Conservation (phyloP, 2,888 invertebrate genomes). For the Pharmacophagus antenor region DNA sequence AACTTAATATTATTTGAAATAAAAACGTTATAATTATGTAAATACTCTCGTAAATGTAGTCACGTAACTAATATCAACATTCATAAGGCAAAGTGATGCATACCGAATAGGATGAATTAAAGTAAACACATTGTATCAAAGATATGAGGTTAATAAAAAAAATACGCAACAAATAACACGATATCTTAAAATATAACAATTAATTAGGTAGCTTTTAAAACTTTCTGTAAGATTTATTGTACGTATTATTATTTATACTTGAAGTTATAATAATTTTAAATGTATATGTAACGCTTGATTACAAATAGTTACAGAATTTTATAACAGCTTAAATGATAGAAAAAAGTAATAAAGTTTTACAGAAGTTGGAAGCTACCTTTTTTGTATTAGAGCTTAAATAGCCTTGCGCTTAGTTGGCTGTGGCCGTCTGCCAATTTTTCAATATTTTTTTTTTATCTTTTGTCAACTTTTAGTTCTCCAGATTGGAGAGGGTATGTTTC, state of each 20-base stretch:
- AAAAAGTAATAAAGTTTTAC: neutral
- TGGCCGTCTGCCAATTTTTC: neutral
- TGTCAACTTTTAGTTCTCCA: neutral
- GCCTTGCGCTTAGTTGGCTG: neutral
- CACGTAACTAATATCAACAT: neutral
- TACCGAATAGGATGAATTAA: neutral
- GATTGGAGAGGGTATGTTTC: neutral
- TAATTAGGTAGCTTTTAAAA: too few species aligned
- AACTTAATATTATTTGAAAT: neutral
- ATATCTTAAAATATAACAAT: neutral
- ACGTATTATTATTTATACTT: too few species aligned
- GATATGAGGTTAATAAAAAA: too few species aligned
- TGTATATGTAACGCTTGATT: neutral
- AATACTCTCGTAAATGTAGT: neutral
- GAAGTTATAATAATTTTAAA: too few species aligned
- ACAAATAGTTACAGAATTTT: neutral
- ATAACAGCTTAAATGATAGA: neutral
- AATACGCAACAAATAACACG: neutral
- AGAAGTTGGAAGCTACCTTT: neutral
- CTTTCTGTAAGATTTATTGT: neutral
- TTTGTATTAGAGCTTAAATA: constrained; percentile 2
- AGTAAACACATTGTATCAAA: too few species aligned
- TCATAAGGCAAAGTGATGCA: neutral
- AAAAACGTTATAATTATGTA: neutral
- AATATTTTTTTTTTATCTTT: neutral